phyloP scores from a whole-genome alignment of 2,888 invertebrate genomes.

The Phania funesta region DNA sequence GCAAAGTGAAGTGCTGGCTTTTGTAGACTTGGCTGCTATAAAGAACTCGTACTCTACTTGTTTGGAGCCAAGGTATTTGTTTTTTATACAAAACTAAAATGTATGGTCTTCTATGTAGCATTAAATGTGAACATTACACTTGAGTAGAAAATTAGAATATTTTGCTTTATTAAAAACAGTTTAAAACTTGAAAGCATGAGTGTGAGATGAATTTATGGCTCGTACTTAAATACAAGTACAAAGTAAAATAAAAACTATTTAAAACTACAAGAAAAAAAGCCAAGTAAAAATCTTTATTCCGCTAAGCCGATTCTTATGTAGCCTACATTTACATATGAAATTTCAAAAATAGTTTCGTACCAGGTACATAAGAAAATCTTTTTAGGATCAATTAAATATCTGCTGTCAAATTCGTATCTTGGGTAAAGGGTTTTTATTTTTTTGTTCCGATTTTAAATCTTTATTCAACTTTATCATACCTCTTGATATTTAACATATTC shows the following conservation, averaged over 20 bases:
- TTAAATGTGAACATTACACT: slow-evolving; percentile 49
- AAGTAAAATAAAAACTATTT: too few relatives aligned
- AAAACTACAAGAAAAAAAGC: neutral
- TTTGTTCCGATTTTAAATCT: too few relatives aligned
- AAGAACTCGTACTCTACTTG: neutral
- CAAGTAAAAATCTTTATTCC: neutral
- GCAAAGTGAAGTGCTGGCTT: slow-evolving; percentile 9
- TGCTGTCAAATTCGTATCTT: too few relatives aligned
- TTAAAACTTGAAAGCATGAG: neutral
- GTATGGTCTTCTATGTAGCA: slow-evolving; percentile 2
- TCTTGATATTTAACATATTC: too few relatives aligned
- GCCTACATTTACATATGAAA: too few relatives aligned
- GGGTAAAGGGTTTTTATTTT: too few relatives aligned
- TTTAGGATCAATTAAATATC: too few relatives aligned
- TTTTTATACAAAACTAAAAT: neutral
- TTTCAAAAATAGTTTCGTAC: too few relatives aligned
- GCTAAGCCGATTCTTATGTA: too few relatives aligned
- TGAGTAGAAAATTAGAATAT: slow-evolving; percentile 54
- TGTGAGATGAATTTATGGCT: slow-evolving; percentile 29
- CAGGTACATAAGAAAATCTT: too few relatives aligned
- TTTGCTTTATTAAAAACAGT: slow-evolving; percentile 32
- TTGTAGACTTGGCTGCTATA: neutral
- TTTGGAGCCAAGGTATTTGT: too few relatives aligned
- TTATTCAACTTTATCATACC: too few relatives aligned
- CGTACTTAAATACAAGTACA: slow-evolving; percentile 18